Conservation (phyloP, 2,113 vertebrate species). For the Raphicerus campestris region DNA sequence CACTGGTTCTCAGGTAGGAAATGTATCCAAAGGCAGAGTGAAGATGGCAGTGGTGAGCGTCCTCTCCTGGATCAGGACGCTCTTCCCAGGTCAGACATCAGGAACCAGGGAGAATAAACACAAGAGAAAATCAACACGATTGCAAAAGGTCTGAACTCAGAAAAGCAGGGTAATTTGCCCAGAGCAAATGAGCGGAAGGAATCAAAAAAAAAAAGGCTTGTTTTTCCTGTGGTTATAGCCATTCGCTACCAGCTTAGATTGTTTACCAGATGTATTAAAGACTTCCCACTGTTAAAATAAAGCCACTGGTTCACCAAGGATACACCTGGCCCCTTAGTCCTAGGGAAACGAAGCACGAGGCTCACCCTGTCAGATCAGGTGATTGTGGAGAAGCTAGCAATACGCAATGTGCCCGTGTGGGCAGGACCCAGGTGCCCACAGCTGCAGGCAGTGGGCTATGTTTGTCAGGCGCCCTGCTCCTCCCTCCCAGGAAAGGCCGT, state of each 20-base stretch:
- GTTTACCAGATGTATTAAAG: slow-evolving; percentile 39
- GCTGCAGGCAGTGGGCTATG: not conserved
- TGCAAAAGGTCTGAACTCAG: slow-evolving; percentile 19
- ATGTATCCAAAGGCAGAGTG: not conserved
- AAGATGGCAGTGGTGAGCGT: not conserved
- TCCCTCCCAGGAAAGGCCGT: not conserved
- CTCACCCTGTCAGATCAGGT: not conserved
- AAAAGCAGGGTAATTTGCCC: slow-evolving; percentile 51
- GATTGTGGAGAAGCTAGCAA: not conserved
- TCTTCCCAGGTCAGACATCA: not conserved
- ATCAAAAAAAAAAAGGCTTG: not conserved
- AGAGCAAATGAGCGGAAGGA: slow-evolving; percentile 42
- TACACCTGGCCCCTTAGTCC: slow-evolving; percentile 8
- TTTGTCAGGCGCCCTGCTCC: not conserved
- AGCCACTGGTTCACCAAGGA: not conserved
- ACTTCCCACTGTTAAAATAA: not conserved
- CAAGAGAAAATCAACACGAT: slow-evolving; percentile 15
- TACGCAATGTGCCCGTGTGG: not conserved
- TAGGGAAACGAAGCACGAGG: not conserved
- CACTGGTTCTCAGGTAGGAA: not conserved
- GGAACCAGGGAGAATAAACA: not conserved
- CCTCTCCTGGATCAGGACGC: not conserved
- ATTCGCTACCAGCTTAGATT: not conserved
- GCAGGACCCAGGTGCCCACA: not conserved
- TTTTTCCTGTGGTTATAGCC: slow-evolving; percentile 40